phyloP scores from a whole-genome alignment of 2,888 invertebrate species.

The Tanaodytes sp. region DNA sequence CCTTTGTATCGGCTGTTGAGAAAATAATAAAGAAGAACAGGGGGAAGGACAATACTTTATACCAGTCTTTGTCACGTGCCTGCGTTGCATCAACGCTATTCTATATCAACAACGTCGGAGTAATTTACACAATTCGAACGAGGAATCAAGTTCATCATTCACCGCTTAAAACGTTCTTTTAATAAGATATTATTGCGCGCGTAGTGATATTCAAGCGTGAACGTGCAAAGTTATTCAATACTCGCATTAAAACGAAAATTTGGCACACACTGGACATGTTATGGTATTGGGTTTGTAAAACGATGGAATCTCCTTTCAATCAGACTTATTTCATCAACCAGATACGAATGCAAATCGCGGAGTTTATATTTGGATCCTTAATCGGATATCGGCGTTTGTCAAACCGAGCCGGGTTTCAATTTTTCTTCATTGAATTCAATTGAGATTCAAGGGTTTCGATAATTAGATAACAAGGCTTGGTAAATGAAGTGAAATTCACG shows the following conservation, averaged over 20 bases:
- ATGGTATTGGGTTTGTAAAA: too few relatives aligned
- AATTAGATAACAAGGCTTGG: background rate
- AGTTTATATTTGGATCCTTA: background rate
- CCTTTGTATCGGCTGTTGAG: conserved; percentile 66
- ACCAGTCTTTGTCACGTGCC: conserved; percentile 60
- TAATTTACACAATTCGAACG: conserved; percentile 39
- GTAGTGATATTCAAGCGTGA: conserved; percentile 10
- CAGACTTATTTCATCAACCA: too few relatives aligned
- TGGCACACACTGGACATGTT: too few relatives aligned
- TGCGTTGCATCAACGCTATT: conserved; percentile 44
- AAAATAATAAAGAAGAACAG: conserved; percentile 64
- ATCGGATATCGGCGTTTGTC: conserved; percentile 10
- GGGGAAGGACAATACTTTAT: conserved; percentile 62
- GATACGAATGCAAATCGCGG: too few relatives aligned
- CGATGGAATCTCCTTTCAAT: too few relatives aligned
- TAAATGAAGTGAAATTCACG: background rate
- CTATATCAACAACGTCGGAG: conserved; percentile 30
- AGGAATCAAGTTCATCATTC: conserved; percentile 45
- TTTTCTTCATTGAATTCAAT: background rate
- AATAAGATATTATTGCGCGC: conserved; percentile 36
- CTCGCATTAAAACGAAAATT: conserved; percentile 1
- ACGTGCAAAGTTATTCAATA: conserved; percentile 18
- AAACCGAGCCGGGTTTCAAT: background rate
- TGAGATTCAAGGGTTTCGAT: background rate
- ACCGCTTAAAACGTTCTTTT: conserved; percentile 44